Evolutionary conservation across 2,797 vertebrate species (phyloP), one percentile per base, ranked within the genome.

Genomic region (Malurus splendens): DNA sequence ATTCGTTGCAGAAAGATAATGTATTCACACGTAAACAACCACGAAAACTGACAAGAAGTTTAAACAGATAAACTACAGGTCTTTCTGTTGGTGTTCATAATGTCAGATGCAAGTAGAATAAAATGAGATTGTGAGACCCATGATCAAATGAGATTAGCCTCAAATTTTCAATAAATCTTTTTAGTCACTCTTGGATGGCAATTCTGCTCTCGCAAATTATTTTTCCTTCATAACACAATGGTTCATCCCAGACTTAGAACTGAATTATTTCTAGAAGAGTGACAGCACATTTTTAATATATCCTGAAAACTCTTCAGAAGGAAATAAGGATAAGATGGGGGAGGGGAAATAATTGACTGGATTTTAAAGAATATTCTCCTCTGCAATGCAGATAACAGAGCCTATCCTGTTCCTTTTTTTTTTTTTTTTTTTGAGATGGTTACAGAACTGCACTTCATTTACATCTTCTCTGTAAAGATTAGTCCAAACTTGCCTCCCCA

Each of bases 211-310:
- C 67, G 81, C 64, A 94, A 90, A 94, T 93, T 76, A 89, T 84
- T 90, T 83, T 86, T 82, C 83, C 44, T 84, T 93, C 44, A 32
- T 85, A 93, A 90, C 30, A 71, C 47, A 90, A 44, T 42, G 19
- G 86, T 72, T 95, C 72, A 90, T 82, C 55, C 23, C 27, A 65
- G 84, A 77, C 76, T 92, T 50, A 75, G 48, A 82, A 70, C 3
- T 52, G 68, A 87, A 89, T 91, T 90, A 85, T 68, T 92, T 62
- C 1, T 2, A 70, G 36, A 82, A 87, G 90, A 92, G 36, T 80
- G 84, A 86, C 81, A 94, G 82, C 41, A 72, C 41, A 39, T 80
- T 89, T 92, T 88, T 93, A 94, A 93, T 85, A 81, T 65, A 78
- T 33, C 54, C 47, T 39, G 72, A 82, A 86, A 80, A 77, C 15